Percentiles rank a stretch among this genome's conserved stretches.
These are phyloP conservation scores for Tolypeutes matacus DNA, from an alignment of 2,797 vertebrate genomes.

Conservation along the genomic window DNA sequence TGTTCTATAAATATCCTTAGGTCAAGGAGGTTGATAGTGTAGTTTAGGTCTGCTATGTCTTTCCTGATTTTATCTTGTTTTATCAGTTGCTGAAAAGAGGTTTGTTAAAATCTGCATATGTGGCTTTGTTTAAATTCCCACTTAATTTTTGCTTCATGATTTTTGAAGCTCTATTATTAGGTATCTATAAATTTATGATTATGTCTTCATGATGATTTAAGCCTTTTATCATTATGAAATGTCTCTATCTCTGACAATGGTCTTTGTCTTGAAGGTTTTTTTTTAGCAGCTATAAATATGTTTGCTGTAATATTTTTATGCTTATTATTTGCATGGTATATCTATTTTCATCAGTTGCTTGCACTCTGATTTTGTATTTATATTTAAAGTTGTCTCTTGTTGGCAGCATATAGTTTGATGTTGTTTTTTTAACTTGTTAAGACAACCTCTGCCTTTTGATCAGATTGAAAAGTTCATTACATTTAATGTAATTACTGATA, in stretches of 20 bases:
- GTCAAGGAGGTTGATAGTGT: not conserved
- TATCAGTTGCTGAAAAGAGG: constrained; percentile 35
- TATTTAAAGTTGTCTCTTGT: constrained; percentile 7
- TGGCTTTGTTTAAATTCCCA: not conserved
- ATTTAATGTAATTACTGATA: no score
- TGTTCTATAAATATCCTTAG: constrained; percentile 34
- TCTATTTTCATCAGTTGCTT: no score
- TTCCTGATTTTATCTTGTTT: not conserved
- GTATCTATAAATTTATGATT: not conserved
- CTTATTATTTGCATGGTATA: not conserved
- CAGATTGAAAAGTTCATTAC: no score
- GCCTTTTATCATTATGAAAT: not conserved
- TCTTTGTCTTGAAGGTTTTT: not conserved
- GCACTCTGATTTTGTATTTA: not conserved
- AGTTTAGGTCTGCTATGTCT: constrained; percentile 31
- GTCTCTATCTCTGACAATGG: not conserved
- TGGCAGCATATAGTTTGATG: not conserved
- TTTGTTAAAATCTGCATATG: not conserved
- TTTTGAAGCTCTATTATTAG: constrained; percentile 43
- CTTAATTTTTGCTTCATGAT: constrained; percentile 38
- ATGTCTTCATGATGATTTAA: not conserved
- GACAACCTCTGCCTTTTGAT: not conserved
- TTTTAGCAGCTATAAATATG: constrained; percentile 24
- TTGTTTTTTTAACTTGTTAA: not conserved
- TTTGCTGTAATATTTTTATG: not conserved